These are phyloP conservation scores for Stercorarius parasiticus DNA, from an alignment of 2,113 vertebrate genomes.

Conservation along the genomic window DNA sequence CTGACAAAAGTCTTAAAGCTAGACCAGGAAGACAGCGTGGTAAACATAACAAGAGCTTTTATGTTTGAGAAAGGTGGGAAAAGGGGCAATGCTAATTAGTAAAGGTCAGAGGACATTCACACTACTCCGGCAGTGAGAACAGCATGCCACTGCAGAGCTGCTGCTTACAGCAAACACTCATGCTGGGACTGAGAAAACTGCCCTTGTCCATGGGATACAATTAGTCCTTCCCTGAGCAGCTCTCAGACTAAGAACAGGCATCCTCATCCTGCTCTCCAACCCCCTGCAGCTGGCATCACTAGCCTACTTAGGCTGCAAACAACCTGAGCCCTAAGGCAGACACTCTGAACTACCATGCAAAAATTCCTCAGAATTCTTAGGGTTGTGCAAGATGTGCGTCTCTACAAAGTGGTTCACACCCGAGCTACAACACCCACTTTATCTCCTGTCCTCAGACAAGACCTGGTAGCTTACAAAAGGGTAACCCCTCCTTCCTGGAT, in stretches of 20 bases:
- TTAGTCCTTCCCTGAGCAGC: background rate
- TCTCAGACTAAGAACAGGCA: background rate
- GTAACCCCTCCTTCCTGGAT: background rate
- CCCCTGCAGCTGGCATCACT: background rate
- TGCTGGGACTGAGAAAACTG: background rate
- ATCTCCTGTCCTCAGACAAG: slow-evolving; percentile 41
- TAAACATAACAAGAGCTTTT: background rate
- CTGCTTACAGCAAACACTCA: background rate
- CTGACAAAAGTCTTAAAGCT: background rate
- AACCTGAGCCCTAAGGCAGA: background rate
- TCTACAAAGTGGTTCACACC: background rate
- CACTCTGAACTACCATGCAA: background rate
- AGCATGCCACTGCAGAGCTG: background rate
- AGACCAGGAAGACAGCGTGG: background rate
- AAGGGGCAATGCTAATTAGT: background rate
- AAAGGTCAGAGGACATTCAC: background rate
- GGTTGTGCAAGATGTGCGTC: background rate
- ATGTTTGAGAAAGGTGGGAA: background rate
- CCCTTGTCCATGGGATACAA: background rate
- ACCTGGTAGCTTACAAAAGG: background rate
- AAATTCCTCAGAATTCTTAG: background rate
- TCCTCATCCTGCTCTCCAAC: background rate
- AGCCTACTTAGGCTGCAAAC: background rate
- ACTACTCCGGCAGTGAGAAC: background rate
- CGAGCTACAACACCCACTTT: slow-evolving; percentile 5